Conservation (phyloP, 2,113 vertebrate species). For the Empidonax traillii region DNA sequence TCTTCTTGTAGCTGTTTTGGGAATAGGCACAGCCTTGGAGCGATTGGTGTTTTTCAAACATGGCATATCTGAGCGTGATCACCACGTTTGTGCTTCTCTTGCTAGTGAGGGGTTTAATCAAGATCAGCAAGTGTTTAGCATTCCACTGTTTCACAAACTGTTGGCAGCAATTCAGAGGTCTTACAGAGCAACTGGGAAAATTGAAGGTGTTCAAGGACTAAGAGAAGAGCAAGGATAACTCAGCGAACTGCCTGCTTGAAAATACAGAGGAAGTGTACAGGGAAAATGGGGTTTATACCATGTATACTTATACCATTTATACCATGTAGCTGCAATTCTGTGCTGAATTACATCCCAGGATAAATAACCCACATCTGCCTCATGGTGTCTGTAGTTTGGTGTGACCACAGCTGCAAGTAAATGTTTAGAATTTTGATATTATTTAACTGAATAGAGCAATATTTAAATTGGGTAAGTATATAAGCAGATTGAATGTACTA, state of each 20-base stretch:
- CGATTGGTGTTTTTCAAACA: background rate
- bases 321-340: background rate
- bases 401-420: background rate
- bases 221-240: background rate
- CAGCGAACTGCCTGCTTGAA: background rate
- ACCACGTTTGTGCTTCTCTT: background rate
- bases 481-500: background rate
- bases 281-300: background rate
- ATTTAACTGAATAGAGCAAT: background rate
- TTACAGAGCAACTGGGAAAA: background rate
- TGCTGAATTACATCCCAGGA: background rate
- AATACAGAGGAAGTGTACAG: background rate
- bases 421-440: background rate
- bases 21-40: background rate
- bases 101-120: background rate
- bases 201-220: constrained; percentile 9
- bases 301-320: background rate
- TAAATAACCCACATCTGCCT: background rate
- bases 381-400: background rate
- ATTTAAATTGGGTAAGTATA: background rate
- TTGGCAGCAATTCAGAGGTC: constrained; percentile 9
- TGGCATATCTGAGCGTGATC: background rate
- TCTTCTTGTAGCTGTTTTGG: background rate
- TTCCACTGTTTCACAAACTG: background rate
- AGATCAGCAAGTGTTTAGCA: background rate